A percentile compares a stretch with the other conserved stretches of the same genome.
Conservation (phyloP, 2,113 vertebrate species). For the Neogobius melanostomus region DNA sequence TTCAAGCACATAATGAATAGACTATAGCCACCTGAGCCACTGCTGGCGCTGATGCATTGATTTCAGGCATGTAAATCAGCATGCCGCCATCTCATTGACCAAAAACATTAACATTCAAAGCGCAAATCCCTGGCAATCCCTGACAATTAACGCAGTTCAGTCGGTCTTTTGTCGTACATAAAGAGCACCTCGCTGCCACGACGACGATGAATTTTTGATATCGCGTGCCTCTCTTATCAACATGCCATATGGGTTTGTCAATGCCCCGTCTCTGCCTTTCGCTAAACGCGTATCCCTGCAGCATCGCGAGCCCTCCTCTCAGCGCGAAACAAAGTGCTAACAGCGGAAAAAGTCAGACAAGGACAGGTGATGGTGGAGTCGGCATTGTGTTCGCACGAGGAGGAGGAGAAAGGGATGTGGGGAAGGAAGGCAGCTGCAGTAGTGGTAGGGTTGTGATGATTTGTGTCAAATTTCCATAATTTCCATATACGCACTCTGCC, state of each 20-base stretch:
- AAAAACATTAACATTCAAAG: slow-evolving; percentile 7
- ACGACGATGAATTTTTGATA: neutral
- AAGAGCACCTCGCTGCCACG: neutral
- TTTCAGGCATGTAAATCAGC: slow-evolving; percentile 1
- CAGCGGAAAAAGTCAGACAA: slow-evolving; percentile 11
- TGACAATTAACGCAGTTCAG: slow-evolving; percentile 10
- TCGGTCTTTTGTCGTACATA: slow-evolving; percentile 6
- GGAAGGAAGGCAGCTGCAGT: slow-evolving; percentile 4
- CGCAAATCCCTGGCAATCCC: slow-evolving; percentile 4
- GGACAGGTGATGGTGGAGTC: slow-evolving; percentile 6
- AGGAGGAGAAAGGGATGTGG: neutral
- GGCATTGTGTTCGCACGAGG: neutral
- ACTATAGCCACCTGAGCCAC: neutral
- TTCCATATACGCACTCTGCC: slow-evolving; percentile 45
- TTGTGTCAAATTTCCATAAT: slow-evolving; percentile 39
- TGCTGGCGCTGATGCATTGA: neutral
- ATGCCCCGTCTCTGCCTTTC: neutral
- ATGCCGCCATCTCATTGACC: neutral
- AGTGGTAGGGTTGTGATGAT: slow-evolving; percentile 9
- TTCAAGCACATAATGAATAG: neutral
- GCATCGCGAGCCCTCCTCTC: neutral
- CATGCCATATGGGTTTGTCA: slow-evolving; percentile 5
- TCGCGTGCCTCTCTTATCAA: neutral
- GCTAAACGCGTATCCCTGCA: neutral
- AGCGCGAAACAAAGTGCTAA: slow-evolving; percentile 2